Conservation (phyloP, 1,140 invertebrate species). For the Saccostrea echinata region DNA sequence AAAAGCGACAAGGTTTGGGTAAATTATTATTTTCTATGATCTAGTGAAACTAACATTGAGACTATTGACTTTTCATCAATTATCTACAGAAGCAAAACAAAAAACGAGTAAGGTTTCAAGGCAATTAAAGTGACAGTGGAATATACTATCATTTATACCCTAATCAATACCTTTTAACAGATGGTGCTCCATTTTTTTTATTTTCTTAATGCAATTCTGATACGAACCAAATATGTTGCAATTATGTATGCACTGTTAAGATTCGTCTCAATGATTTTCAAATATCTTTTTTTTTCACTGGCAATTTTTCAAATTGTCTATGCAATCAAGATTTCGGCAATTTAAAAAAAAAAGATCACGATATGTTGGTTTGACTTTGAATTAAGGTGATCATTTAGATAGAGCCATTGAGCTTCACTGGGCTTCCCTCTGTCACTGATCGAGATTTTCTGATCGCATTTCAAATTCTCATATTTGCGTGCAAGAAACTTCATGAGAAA, state of each 20-base stretch:
- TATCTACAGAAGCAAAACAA: background rate
- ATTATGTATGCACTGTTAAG: background rate
- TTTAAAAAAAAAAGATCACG: slow-evolving; percentile 17
- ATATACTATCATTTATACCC: background rate
- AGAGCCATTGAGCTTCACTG: slow-evolving; percentile 4
- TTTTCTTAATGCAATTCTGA: background rate
- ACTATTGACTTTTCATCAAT: background rate
- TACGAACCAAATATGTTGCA: slow-evolving; percentile 12
- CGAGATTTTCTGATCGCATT: slow-evolving; percentile 11
- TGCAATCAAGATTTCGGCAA: slow-evolving; percentile 19
- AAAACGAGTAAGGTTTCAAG: background rate
- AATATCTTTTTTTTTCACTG: slow-evolving; percentile 25
- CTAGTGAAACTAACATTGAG: background rate
- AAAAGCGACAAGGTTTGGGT: background rate
- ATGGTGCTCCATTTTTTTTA: background rate
- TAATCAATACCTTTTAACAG: slow-evolving; percentile 13
- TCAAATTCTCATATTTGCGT: slow-evolving; percentile 34
- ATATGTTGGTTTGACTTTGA: slow-evolving; percentile 8
- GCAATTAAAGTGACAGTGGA: slow-evolving; percentile 11
- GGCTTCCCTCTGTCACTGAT: background rate
- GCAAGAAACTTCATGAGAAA: slow-evolving; percentile 26
- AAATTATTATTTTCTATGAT: slow-evolving; percentile 2
- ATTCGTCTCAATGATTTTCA: background rate
- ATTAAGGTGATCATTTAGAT: slow-evolving; percentile 15
- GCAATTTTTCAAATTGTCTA: slow-evolving; percentile 28